Percentiles rank a stretch among this genome's conserved stretches.
These are phyloP conservation scores for Leptoclinus maculatus DNA, from an alignment of 2,797 vertebrate genomes.

Conservation along the genomic window DNA sequence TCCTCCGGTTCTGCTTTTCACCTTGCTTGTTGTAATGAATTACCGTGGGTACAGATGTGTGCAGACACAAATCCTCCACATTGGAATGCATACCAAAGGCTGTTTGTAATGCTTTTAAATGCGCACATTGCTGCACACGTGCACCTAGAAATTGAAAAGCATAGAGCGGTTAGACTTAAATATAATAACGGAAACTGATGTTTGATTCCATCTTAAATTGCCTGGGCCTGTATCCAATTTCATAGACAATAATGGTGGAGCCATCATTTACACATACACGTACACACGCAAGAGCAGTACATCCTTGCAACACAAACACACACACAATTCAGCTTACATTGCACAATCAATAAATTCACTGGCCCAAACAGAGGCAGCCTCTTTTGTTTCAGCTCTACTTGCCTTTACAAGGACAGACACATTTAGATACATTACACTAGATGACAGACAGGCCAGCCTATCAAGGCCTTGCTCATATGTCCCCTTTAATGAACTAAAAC, in stretches of 20 bases:
- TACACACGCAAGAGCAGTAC: background rate
- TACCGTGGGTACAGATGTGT: slow-evolving; percentile 42
- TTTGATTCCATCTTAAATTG: background rate
- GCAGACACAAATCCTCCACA: slow-evolving; percentile 22
- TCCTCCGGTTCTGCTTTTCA: slow-evolving; percentile 53
- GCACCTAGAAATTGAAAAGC: background rate
- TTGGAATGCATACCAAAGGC: slow-evolving; percentile 7
- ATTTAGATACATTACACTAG: slow-evolving; percentile 67
- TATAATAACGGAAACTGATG: background rate
- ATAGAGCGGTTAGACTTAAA: background rate
- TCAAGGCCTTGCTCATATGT: slow-evolving; percentile 64
- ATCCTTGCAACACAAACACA: slow-evolving; percentile 8
- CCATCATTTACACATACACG: background rate
- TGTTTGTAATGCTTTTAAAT: slow-evolving; percentile 9
- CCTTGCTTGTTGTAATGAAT: slow-evolving; percentile 58
- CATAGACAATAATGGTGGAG: background rate
- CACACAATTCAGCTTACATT: background rate
- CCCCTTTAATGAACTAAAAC: slow-evolving; percentile 65
- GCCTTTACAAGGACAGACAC: slow-evolving; percentile 63
- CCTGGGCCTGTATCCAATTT: background rate
- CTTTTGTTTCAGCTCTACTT: slow-evolving; percentile 60
- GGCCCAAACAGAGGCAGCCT: slow-evolving; percentile 40
- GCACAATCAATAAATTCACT: slow-evolving; percentile 60
- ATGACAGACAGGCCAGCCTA: slow-evolving; percentile 54
- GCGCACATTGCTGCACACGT: background rate